phyloP scores from a whole-genome alignment of 2,888 invertebrate genomes.

The Mactromeris polynyma region DNA sequence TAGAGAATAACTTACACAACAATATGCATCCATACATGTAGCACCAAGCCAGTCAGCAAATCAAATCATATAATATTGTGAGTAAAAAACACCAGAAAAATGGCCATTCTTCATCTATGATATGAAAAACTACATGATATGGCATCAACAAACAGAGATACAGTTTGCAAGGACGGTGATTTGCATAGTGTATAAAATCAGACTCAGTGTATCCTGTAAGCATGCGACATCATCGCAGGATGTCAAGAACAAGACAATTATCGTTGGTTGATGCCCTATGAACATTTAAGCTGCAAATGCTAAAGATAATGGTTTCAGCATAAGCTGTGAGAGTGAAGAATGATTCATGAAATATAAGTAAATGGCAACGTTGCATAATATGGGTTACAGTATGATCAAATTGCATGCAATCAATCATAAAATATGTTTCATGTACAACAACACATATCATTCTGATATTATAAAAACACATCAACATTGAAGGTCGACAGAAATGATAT shows the following conservation, averaged over 20 bases:
- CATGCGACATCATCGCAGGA: background rate
- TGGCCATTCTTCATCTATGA: background rate
- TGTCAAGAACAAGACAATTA: background rate
- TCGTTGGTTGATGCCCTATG: background rate
- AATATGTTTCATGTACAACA: background rate
- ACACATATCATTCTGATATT: too few species aligned
- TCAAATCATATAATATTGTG: background rate
- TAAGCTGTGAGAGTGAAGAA: background rate
- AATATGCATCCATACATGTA: background rate
- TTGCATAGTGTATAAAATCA: background rate
- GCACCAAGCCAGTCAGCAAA: constrained; percentile 5
- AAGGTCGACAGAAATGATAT: too few species aligned
- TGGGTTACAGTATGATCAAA: background rate
- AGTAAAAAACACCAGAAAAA: background rate
- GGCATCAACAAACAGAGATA: background rate
- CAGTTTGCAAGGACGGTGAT: background rate
- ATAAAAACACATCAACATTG: too few species aligned
- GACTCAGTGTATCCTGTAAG: background rate
- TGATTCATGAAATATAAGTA: background rate
- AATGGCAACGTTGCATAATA: background rate
- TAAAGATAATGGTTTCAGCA: background rate
- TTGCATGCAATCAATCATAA: background rate
- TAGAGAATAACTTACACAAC: background rate
- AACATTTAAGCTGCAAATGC: background rate
- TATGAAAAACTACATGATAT: background rate